phyloP scores from a whole-genome alignment of 2,113 vertebrate species.

The Cricetomys ansorgei region DNA sequence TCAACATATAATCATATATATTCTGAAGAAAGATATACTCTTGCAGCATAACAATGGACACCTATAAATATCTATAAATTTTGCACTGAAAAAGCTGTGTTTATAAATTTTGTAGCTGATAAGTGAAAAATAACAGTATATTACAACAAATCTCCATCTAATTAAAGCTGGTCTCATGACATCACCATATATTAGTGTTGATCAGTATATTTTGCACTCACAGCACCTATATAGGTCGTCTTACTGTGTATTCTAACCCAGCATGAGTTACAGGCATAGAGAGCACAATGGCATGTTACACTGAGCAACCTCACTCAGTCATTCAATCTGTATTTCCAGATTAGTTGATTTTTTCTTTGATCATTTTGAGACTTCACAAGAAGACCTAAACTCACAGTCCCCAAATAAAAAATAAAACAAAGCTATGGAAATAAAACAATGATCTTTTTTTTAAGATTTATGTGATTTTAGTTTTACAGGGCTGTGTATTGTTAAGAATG shows the following conservation, averaged over 20 bases:
- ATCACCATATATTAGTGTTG: not conserved
- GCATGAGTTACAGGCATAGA: not conserved
- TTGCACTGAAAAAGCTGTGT: not conserved
- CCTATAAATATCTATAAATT: not conserved
- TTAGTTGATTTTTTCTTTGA: not conserved
- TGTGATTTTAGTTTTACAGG: not conserved
- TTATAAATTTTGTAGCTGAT: not conserved
- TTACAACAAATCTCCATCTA: not conserved
- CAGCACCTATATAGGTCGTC: not conserved
- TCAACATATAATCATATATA: not conserved
- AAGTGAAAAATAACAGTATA: not conserved
- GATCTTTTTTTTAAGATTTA: not conserved
- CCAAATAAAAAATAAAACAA: not conserved
- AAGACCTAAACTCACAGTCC: not conserved
- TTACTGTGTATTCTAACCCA: not conserved
- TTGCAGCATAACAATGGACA: no score
- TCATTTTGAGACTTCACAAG: not conserved
- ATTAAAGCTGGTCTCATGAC: not conserved
- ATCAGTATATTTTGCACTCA: not conserved
- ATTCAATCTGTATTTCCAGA: not conserved
- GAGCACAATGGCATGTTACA: not conserved
- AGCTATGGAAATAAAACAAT: not conserved
- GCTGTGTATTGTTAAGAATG: not conserved
- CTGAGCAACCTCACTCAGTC: not conserved
- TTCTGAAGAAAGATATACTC: not conserved